phyloP scores from a whole-genome alignment of 2,797 vertebrate genomes.

The Benthosema pterotum region DNA sequence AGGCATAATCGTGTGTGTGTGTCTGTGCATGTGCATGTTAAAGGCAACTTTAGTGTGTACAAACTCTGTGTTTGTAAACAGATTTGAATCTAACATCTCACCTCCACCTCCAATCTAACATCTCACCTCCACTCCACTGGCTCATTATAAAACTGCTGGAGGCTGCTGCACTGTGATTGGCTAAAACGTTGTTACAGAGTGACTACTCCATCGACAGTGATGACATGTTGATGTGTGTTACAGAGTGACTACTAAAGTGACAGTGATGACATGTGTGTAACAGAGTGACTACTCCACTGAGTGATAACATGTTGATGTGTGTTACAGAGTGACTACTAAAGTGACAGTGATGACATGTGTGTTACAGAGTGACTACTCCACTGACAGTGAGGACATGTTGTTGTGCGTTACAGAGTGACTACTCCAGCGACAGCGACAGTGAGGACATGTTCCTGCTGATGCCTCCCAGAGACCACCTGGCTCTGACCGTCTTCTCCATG shows the following conservation, averaged over 20 bases:
- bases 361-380: too few relatives aligned
- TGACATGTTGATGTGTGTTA: too few relatives aligned
- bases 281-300: too few relatives aligned
- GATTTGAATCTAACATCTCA: too few relatives aligned
- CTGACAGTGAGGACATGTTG: not conserved
- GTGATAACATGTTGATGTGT: slow-evolving; percentile 9
- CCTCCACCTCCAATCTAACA: too few relatives aligned
- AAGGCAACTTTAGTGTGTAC: too few relatives aligned
- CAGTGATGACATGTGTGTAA: not conserved
- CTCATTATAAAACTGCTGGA: too few relatives aligned
- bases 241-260: too few relatives aligned
- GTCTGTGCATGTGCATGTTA: not conserved
- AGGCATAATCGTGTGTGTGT: not conserved
- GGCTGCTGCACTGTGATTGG: too few relatives aligned
- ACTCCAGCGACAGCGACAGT: slow-evolving; percentile 92
- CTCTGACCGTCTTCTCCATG: slow-evolving; percentile 97
- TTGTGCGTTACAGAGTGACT: slow-evolving; percentile 62
- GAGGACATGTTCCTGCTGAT: slow-evolving; percentile 95
- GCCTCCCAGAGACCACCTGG: slow-evolving; percentile 92
- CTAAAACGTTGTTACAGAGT: slow-evolving; percentile 84
- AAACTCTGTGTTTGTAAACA: too few relatives aligned
- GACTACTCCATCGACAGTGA: slow-evolving; percentile 82
- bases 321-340: slow-evolving; percentile 81
- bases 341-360: slow-evolving; percentile 77
- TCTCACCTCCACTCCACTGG: too few relatives aligned